A percentile compares a stretch with the other conserved stretches of the same genome.
Conservation (phyloP, 2,888 invertebrate species). For the Drosophila merina region DNA sequence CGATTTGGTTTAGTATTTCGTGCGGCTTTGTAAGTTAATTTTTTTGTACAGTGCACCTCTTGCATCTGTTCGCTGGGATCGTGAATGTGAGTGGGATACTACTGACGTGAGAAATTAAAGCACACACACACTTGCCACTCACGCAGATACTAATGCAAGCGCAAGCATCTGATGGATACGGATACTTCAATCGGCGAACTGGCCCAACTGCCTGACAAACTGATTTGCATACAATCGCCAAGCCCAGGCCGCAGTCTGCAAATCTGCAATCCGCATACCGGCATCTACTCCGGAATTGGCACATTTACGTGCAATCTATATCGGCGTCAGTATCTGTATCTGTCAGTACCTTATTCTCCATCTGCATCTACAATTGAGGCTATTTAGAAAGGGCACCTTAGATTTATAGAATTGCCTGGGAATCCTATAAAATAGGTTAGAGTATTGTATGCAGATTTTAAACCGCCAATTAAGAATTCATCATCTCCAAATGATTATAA, state of each 20-base stretch:
- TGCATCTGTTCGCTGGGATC: constrained; percentile 18
- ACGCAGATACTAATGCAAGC: constrained; percentile 28
- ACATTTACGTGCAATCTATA: constrained; percentile 38
- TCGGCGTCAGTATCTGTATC: constrained; percentile 4
- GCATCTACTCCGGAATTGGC: constrained; percentile 43
- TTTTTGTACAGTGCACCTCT: constrained; percentile 5
- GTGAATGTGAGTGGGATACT: constrained; percentile 34
- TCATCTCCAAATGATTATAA: constrained; percentile 31
- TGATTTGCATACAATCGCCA: constrained; percentile 70
- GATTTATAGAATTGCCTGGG: constrained; percentile 7
- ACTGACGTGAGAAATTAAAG: constrained; percentile 41
- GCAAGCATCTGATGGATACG: constrained; percentile 27
- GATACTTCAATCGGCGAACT: constrained; percentile 38
- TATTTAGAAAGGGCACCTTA: constrained; percentile 37
- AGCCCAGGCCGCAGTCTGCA: constrained; percentile 11
- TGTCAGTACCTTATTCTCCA: background rate
- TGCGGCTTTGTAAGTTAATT: background rate
- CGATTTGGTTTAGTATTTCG: background rate
- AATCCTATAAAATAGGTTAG: constrained; percentile 2
- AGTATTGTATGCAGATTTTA: constrained; percentile 34
- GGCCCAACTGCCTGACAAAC: constrained; percentile 40
- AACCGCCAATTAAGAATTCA: constrained; percentile 21
- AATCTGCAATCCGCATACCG: constrained; percentile 34
- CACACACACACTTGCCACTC: constrained; percentile 20
- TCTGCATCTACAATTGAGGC: background rate